Conservation (phyloP, 2,888 invertebrate species). For the Proisotoma minuta region DNA sequence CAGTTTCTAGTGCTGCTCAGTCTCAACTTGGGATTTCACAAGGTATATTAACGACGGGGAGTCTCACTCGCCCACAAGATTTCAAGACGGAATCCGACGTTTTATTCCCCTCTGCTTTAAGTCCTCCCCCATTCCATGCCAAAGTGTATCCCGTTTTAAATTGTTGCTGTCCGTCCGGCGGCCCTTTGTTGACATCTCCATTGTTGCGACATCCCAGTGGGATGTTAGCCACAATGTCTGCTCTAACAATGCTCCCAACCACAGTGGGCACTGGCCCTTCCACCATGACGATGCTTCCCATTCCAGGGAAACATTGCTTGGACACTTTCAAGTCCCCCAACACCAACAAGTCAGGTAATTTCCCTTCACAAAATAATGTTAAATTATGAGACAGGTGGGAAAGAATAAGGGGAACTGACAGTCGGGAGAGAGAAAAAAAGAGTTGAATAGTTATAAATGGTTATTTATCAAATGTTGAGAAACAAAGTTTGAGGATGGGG, state of each 20-base stretch:
- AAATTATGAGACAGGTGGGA: neutral
- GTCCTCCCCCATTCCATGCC: constrained; percentile 47
- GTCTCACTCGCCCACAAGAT: neutral
- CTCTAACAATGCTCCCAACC: constrained; percentile 47
- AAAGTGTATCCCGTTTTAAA: constrained; percentile 49
- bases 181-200: constrained; percentile 47
- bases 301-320: constrained; percentile 29
- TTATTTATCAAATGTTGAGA: constrained; percentile 7
- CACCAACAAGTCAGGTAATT: constrained; percentile 35
- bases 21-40: neutral
- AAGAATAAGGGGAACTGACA: neutral
- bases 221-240: constrained; percentile 48
- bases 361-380: neutral
- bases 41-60: neutral
- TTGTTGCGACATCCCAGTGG: constrained; percentile 46
- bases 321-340: constrained; percentile 27
- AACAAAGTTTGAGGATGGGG: constrained; percentile 8
- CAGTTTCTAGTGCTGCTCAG: neutral
- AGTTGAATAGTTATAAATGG: neutral
- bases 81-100: constrained; percentile 47
- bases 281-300: constrained; percentile 42
- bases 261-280: constrained; percentile 39
- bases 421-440: neutral
- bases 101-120: constrained; percentile 38
- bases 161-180: constrained; percentile 48